These are phyloP conservation scores for Ormyrus labotus DNA, from an alignment of 2,888 invertebrate genomes.

Conservation along the genomic window DNA sequence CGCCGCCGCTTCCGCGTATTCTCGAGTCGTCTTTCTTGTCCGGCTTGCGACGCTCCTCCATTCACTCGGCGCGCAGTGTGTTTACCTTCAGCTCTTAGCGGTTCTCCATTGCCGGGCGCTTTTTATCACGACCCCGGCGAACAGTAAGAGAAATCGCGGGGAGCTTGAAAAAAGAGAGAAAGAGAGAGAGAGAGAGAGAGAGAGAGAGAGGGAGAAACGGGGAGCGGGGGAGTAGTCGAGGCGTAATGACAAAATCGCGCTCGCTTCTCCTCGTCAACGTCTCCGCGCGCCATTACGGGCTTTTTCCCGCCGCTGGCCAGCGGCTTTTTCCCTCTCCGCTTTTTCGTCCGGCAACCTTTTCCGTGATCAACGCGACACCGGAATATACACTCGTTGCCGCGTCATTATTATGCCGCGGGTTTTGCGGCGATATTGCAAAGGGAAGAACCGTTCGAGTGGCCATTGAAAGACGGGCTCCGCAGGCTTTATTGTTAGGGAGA, in stretches of 20 bases:
- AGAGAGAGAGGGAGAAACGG: neutral
- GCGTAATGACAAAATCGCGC: slow-evolving; percentile 56
- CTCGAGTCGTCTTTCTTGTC: slow-evolving; percentile 27
- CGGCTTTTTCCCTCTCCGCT: slow-evolving; percentile 27
- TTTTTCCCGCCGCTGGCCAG: slow-evolving; percentile 43
- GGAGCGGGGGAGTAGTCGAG: no score
- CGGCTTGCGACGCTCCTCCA: neutral
- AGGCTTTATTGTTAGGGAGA: neutral
- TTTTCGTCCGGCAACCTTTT: neutral
- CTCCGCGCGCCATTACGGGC: slow-evolving; percentile 48
- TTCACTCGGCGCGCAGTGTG: slow-evolving; percentile 12
- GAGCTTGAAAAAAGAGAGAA: neutral
- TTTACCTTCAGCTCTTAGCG: slow-evolving; percentile 50
- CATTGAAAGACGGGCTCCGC: no score
- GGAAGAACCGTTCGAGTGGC: no score
- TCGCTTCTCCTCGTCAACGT: slow-evolving; percentile 23
- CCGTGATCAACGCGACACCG: slow-evolving; percentile 9
- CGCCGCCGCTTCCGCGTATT: neutral
- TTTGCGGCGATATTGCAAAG: neutral
- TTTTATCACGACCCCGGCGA: slow-evolving; percentile 11
- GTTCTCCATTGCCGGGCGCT: slow-evolving; percentile 11
- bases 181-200: neutral
- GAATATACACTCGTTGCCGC: neutral
- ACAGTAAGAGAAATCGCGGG: no score
- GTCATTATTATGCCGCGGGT: slow-evolving; percentile 36